Conservation (phyloP, 1,140 invertebrate genomes). For the Hylaeus anthracinus region DNA sequence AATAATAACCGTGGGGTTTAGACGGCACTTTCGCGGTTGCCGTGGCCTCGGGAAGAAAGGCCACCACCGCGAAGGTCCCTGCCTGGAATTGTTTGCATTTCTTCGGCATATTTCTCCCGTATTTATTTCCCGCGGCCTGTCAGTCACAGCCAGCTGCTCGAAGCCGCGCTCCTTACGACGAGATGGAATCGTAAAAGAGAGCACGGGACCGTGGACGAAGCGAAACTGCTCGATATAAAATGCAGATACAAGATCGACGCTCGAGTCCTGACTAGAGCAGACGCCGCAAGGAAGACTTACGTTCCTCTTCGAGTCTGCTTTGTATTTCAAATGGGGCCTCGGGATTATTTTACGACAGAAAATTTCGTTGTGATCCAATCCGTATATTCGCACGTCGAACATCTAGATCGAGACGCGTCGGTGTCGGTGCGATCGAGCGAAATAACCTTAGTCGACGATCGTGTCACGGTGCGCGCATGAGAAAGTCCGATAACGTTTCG, state of each 20-base stretch:
- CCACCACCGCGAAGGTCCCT: slow-evolving; percentile 16
- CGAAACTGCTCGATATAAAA: slow-evolving; percentile 55
- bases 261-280: background rate
- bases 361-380: too few relatives aligned
- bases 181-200: slow-evolving; percentile 54
- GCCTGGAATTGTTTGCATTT: slow-evolving; percentile 72
- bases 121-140: slow-evolving; percentile 70
- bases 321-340: too few relatives aligned
- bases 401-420: too few relatives aligned
- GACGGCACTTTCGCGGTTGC: slow-evolving; percentile 15
- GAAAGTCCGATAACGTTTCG: background rate
- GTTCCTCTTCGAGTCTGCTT: too few relatives aligned
- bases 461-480: too few relatives aligned
- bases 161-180: slow-evolving; percentile 42
- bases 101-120: slow-evolving; percentile 72
- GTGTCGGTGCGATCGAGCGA: too few relatives aligned
- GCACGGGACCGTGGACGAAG: slow-evolving; percentile 10
- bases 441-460: too few relatives aligned
- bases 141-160: slow-evolving; percentile 67
- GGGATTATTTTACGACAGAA: too few relatives aligned
- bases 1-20: slow-evolving; percentile 56
- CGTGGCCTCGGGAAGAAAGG: slow-evolving; percentile 33
- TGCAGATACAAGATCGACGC: slow-evolving; percentile 29
- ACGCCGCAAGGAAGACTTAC: too few relatives aligned
- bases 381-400: too few relatives aligned